A percentile compares a stretch with the other conserved stretches of the same genome.
phyloP scores from a whole-genome alignment of 2,888 invertebrate genomes.

The Gymnosoma rotundatum region DNA sequence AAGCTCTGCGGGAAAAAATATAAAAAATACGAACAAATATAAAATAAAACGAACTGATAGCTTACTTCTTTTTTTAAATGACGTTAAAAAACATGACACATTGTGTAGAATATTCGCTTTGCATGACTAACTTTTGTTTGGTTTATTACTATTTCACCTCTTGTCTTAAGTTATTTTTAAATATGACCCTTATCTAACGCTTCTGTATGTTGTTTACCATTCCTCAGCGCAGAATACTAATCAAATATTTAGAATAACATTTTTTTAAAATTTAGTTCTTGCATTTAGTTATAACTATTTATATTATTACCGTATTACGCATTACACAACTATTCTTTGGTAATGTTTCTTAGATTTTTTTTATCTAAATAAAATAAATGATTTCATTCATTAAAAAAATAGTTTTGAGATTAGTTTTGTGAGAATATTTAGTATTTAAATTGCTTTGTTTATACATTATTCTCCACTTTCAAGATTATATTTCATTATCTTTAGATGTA shows the following conservation, averaged over 20 bases:
- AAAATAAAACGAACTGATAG: too few relatives aligned
- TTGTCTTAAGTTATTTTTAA: slow-evolving; percentile 16
- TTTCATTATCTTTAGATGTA: slow-evolving; percentile 37
- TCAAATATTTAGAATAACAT: slow-evolving; percentile 35
- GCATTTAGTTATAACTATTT: slow-evolving; percentile 64
- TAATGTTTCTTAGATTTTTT: too few relatives aligned
- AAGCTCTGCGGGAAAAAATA: too few relatives aligned
- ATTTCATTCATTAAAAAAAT: slow-evolving; percentile 70
- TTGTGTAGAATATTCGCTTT: too few relatives aligned
- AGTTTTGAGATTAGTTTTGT: slow-evolving; percentile 36
- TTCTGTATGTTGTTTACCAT: slow-evolving; percentile 51
- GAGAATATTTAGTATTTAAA: slow-evolving; percentile 34
- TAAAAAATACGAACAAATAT: too few relatives aligned
- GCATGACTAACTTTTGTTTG: too few relatives aligned
- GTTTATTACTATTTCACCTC: too few relatives aligned
- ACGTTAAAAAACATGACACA: too few relatives aligned
- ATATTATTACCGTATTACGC: slow-evolving; percentile 79
- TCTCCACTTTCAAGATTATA: slow-evolving; percentile 44
- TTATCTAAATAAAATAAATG: slow-evolving; percentile 19
- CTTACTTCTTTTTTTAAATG: too few relatives aligned
- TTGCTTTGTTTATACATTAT: slow-evolving; percentile 1
- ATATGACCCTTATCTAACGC: slow-evolving; percentile 63
- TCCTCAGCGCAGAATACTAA: not conserved
- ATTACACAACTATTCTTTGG: slow-evolving; percentile 58
- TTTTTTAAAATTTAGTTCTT: not conserved